Conservation (phyloP, 1,140 invertebrate species). For the Octopus sinensis region DNA sequence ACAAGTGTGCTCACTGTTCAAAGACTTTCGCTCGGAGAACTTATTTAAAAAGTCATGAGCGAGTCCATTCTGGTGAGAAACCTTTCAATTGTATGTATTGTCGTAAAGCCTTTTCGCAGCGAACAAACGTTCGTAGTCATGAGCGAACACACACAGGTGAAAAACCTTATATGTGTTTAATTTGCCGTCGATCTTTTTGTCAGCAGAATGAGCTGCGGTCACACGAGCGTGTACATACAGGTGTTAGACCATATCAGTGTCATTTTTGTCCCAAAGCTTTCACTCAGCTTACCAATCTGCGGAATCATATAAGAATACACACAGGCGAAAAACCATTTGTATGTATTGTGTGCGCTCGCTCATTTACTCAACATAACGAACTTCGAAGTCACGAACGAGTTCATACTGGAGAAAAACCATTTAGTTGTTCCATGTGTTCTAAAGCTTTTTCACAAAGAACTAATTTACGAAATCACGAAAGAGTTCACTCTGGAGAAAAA, state of each 20-base stretch:
- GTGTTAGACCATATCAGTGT: conserved; percentile 15
- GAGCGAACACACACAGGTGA: conserved; percentile 25
- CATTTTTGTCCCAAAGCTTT: not conserved
- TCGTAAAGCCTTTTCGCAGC: conserved; percentile 35
- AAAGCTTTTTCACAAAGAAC: conserved; percentile 89
- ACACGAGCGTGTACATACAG: conserved; percentile 51
- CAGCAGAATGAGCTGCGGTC: conserved; percentile 8
- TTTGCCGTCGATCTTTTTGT: conserved; percentile 21
- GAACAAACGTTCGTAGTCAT: conserved; percentile 24
- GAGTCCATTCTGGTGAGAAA: conserved; percentile 27
- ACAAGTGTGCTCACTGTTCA: not conserved
- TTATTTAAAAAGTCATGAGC: conserved; percentile 6
- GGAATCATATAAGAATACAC: conserved; percentile 13
- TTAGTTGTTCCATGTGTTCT: conserved; percentile 88
- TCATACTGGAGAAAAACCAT: conserved; percentile 28
- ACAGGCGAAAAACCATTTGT: conserved; percentile 25
- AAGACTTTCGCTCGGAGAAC: not conserved
- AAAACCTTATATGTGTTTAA: conserved; percentile 16
- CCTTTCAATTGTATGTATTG: conserved; percentile 40
- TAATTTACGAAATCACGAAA: conserved; percentile 16
- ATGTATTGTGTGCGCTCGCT: conserved; percentile 15
- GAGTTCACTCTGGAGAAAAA: conserved; percentile 52
- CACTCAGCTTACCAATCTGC: not conserved
- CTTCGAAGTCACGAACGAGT: conserved; percentile 14
- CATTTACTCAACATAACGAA: conserved; percentile 22